These are phyloP conservation scores for Leptinotarsa lineolata DNA, from an alignment of 1,140 invertebrate species.

Conservation along the genomic window DNA sequence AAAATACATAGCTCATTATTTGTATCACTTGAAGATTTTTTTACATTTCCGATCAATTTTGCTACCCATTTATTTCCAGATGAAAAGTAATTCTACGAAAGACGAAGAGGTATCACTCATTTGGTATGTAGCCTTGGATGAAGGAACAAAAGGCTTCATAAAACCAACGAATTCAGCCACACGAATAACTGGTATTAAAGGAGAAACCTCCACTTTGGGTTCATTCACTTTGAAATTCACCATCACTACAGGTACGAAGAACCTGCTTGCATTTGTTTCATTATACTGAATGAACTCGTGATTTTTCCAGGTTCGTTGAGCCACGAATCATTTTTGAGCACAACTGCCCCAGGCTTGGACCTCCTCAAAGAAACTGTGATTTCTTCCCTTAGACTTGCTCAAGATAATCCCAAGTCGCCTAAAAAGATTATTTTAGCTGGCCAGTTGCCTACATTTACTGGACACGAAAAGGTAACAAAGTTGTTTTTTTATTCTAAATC, in stretches of 20 bases:
- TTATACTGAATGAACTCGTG: too few species aligned
- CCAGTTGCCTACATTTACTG: conserved; percentile 53
- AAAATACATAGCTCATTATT: too few species aligned
- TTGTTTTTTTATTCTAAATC: too few species aligned
- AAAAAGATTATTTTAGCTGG: conserved; percentile 69
- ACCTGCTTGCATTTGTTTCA: too few species aligned
- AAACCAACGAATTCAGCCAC: conserved; percentile 62
- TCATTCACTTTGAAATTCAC: conserved; percentile 69
- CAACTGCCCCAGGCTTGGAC: conserved; percentile 71
- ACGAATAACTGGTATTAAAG: conserved; percentile 70
- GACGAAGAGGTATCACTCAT: conserved; percentile 69
- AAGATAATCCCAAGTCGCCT: conserved; percentile 60
- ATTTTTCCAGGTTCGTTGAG: conserved; percentile 60
- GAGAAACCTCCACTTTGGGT: conserved; percentile 78
- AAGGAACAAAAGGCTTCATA: conserved; percentile 67
- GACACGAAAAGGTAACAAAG: conserved; percentile 54
- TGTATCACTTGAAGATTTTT: too few species aligned
- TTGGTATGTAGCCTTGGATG: conserved; percentile 79
- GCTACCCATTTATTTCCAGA: not conserved
- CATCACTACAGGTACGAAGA: conserved; percentile 45
- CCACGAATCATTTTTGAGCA: conserved; percentile 75
- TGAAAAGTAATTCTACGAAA: conserved; percentile 13
- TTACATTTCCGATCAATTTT: too few species aligned
- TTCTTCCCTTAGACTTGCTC: conserved; percentile 65
- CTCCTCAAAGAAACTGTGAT: conserved; percentile 80